Evolutionary conservation across 2,113 vertebrate genomes (phyloP), one percentile per base, ranked within the genome.

Genomic region (Phyllostomus hastatus): DNA sequence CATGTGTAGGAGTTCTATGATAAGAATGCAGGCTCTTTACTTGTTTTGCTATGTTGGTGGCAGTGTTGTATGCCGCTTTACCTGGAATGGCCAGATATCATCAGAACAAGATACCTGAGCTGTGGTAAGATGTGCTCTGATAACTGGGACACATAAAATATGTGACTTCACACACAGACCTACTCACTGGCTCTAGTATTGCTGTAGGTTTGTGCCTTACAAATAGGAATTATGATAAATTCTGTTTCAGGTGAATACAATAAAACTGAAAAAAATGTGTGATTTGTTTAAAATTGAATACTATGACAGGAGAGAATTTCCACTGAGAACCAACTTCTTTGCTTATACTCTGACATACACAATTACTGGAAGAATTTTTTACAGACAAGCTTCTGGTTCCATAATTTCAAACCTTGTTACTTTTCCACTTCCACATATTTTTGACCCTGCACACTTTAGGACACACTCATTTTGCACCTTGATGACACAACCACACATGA

Each of bases 301-400:
- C 64, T 69, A 78, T 14, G 14, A 59, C 79, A 91, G 35, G 24
- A 64, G n/a, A 76, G 88, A 87, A 92, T 90, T 94, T 95, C 87
- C 54, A 69, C 20, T 38, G 46, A 90, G 28, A 88, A 87, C 19
- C 26, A 67, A 31, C 82, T 43, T 4, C n/a, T 79, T 64, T 26
- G 19, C 26, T 84, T 85, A 26, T 79, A 48, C 48, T 92, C 61
- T 95, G 48, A 73, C 22, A 5, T 54, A 66, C 88, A 20, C 85
- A 67, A 73, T 73, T 41, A 64, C 70, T 52, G 10, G 38, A 59
- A 90, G 81, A 87, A 86, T 75, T 73, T 81, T 43, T 70, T 66
- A 57, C 19, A 67, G 10, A 28, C 26, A 31, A 7, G 10, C n/a
- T 69, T 86, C 52, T 43, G 41, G 28, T 54, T 90, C 50, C 16